phyloP scores from a whole-genome alignment of 2,888 invertebrate species.

The Cosmia trapezina region DNA sequence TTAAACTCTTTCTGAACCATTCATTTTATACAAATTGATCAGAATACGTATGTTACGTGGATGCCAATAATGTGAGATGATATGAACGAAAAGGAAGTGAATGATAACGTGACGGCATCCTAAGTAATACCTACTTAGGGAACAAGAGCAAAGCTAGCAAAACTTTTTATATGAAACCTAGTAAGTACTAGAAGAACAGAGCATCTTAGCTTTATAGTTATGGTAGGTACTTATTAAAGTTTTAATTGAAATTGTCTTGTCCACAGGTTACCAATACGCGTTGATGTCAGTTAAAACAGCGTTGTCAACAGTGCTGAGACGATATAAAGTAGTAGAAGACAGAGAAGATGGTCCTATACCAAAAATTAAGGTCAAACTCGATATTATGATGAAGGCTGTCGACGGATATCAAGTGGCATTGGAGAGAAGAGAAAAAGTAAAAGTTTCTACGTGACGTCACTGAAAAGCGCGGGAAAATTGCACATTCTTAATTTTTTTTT shows the following conservation, averaged over 20 bases:
- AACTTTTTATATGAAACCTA: neutral
- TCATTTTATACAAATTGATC: no score
- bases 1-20: no score
- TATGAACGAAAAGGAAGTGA: neutral
- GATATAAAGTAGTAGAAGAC: conserved; percentile 76
- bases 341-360: conserved; percentile 74
- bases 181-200: neutral
- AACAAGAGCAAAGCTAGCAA: neutral
- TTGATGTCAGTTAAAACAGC: conserved; percentile 85
- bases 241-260: conserved; percentile 24
- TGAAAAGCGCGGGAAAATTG: conserved; percentile 12
- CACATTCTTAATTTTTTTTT: neutral
- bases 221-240: neutral
- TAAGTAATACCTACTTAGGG: neutral
- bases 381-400: conserved; percentile 86
- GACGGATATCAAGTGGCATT: conserved; percentile 80
- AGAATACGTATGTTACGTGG: no score
- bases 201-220: no score
- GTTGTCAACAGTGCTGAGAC: conserved; percentile 74
- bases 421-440: conserved; percentile 69
- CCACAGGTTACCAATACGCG: conserved; percentile 85
- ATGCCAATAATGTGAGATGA: neutral
- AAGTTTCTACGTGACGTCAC: conserved; percentile 13
- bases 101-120: no score
- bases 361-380: conserved; percentile 80